Evolutionary conservation across 2,888 invertebrate genomes (phyloP).

Genomic region (Crossocerus cetratus): DNA sequence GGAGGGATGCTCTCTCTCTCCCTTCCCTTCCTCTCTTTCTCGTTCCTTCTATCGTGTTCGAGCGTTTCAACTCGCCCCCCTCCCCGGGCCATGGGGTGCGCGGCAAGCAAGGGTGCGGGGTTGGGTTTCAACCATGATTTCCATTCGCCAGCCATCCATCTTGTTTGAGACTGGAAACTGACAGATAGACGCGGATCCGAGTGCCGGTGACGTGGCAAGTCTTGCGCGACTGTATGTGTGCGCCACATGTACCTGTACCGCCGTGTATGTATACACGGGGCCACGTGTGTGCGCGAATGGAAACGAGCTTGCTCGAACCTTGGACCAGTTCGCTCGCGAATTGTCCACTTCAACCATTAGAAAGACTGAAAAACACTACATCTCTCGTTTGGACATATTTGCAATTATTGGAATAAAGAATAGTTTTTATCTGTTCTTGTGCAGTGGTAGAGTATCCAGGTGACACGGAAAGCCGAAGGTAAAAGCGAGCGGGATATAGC

Average conservation of each 20-base stretch:
- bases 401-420: too few species aligned
- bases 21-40: slow-evolving; percentile 28
- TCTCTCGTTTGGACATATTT: too few species aligned
- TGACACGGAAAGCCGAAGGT: not conserved
- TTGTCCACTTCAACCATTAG: slow-evolving; percentile 48
- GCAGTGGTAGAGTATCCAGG: too few species aligned
- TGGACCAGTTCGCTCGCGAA: slow-evolving; percentile 22
- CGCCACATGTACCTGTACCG: not conserved
- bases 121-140: slow-evolving; percentile 79
- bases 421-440: too few species aligned
- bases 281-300: slow-evolving; percentile 20
- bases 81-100: slow-evolving; percentile 34
- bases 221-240: slow-evolving; percentile 68
- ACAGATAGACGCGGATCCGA: slow-evolving; percentile 77
- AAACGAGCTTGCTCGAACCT: slow-evolving; percentile 6
- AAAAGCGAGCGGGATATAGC: not conserved
- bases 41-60: slow-evolving; percentile 13
- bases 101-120: slow-evolving; percentile 57
- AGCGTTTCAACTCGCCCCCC: not conserved
- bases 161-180: slow-evolving; percentile 80
- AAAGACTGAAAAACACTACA: too few species aligned
- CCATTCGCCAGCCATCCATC: slow-evolving; percentile 83
- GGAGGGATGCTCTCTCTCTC: slow-evolving; percentile 51
- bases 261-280: slow-evolving; percentile 31
- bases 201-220: slow-evolving; percentile 77